Evolutionary conservation across 2,888 invertebrate species (phyloP), one percentile per base, ranked within the genome.

Genomic region (Mactromeris polynyma): DNA sequence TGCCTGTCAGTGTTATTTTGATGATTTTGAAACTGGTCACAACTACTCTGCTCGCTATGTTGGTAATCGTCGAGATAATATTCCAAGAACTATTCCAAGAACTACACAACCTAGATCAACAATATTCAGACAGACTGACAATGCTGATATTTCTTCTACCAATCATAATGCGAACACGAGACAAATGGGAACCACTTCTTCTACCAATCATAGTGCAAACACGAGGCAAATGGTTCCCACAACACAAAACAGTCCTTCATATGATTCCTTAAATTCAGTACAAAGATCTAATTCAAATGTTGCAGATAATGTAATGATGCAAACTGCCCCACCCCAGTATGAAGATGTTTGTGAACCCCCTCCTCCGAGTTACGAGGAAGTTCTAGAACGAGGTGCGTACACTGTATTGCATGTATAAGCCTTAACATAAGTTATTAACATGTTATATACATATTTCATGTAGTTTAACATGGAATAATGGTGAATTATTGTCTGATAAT

Each of bases 321-420:
- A 4, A 36, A 7, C 19, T 36, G 73, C 31, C 9, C 17, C 73
- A 2, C 51, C 51, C 2, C 54, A 21, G 31, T 81, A 81, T 38
- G 81, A 58, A 19, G 38, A 81, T 6, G 58, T 58, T 19, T 3
- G 14, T 26, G 82, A 58, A 64, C 64, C 54, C n/a, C 64, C 82
- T 36, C 82, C 82, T 6, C 82, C 82, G 7, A 64, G 54, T 26
- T 82, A 82, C 17, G 36, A 40, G 4, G 36, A 82, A 9, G 82
- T 82, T 26, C 17, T 82, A 40, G 54, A 54, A 1, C 40, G 38
- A 40, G 82, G 82, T 21, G 82, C 40, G 38, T 82, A 58, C 38
- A 14, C 21, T 40, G 82, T 82, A 4, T 46, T 46, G 11, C 46
- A 46, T 46, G 46, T 46, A 1, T 46, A 46, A 46, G 14, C 17